phyloP scores from a whole-genome alignment of 2,113 vertebrate genomes.

The Ovis aries region DNA sequence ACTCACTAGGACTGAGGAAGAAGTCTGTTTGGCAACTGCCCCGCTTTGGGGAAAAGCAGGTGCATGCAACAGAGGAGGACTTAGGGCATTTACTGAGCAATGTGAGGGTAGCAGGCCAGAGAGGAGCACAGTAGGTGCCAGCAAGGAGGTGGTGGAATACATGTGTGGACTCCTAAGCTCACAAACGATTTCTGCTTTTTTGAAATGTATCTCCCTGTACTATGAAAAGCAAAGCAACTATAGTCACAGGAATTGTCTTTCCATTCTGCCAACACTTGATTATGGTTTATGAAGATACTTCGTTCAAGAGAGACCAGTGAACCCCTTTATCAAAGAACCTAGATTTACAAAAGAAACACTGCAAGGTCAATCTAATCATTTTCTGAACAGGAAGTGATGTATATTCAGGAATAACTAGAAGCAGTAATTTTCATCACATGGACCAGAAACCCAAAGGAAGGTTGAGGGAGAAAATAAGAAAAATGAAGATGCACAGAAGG shows the following conservation, averaged over 20 bases:
- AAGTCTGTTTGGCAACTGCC: not conserved
- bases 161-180: too few species aligned
- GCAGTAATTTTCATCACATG: not conserved
- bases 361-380: not conserved
- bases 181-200: too few species aligned
- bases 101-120: too few species aligned
- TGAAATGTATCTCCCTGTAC: too few species aligned
- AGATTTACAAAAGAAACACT: not conserved
- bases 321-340: not conserved
- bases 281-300: not conserved
- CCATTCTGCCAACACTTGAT: not conserved
- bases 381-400: not conserved
- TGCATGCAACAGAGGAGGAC: not conserved
- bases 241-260: too few species aligned
- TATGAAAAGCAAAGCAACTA: too few species aligned
- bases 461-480: not conserved
- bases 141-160: not conserved
- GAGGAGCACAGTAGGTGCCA: accelerated
- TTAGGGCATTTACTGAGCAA: not conserved
- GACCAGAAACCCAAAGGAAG: not conserved
- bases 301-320: not conserved
- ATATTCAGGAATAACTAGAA: not conserved
- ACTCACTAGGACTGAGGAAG: not conserved
- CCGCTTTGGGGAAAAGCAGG: not conserved
- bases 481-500: not conserved